Percentiles rank a stretch among this genome's conserved stretches.
phyloP scores from a whole-genome alignment of 2,797 vertebrate genomes.

The Micromesistius poutassou region DNA sequence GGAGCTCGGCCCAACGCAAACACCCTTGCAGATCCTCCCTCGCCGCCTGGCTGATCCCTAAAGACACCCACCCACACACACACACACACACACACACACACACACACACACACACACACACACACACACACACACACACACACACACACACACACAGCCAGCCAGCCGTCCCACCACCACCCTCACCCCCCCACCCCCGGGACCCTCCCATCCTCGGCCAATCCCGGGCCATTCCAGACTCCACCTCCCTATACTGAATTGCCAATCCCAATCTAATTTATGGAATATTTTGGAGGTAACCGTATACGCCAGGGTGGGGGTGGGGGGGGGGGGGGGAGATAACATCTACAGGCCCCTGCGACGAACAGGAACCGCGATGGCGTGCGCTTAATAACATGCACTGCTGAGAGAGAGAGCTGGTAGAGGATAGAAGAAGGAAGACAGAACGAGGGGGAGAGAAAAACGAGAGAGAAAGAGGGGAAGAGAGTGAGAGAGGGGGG shows the following conservation, averaged over 20 bases:
- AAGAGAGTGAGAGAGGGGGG: slow-evolving; percentile 38
- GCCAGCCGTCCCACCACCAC: slow-evolving; percentile 37
- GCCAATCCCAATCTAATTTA: slow-evolving; percentile 89
- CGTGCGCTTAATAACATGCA: slow-evolving; percentile 96
- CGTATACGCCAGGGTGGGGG: slow-evolving; percentile 76
- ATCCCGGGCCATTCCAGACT: slow-evolving; percentile 61
- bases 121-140: slow-evolving; percentile 56
- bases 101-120: slow-evolving; percentile 1
- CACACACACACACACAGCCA: neutral
- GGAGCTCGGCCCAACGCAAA: slow-evolving; percentile 70
- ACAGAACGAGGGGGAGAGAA: slow-evolving; percentile 4
- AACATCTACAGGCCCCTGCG: slow-evolving; percentile 96
- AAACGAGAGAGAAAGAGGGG: slow-evolving; percentile 30
- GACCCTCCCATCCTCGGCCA: slow-evolving; percentile 49
- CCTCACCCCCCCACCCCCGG: slow-evolving; percentile 26
- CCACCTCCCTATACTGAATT: slow-evolving; percentile 71
- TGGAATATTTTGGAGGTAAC: slow-evolving; percentile 95
- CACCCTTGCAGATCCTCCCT: slow-evolving; percentile 63
- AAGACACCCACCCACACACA: slow-evolving; percentile 56
- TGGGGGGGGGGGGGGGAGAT: slow-evolving; percentile 68
- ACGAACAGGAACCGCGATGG: slow-evolving; percentile 94
- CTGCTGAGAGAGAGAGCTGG: slow-evolving; percentile 75
- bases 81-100: slow-evolving; percentile 24
- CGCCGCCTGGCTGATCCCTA: neutral
- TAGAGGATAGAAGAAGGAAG: slow-evolving; percentile 52